Conservation (phyloP, 2,888 invertebrate genomes). For the Lottia scabra region DNA sequence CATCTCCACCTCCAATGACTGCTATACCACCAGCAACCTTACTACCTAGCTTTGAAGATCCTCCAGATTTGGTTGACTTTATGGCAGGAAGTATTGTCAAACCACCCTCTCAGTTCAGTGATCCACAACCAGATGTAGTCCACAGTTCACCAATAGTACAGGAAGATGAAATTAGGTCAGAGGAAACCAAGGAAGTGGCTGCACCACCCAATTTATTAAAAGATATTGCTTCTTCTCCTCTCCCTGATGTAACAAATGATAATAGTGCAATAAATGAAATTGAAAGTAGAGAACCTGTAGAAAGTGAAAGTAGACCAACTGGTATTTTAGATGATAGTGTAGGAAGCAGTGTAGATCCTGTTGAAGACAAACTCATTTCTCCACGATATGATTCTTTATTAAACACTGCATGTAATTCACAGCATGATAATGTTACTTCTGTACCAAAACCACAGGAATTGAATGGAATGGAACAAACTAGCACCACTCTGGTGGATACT, state of each 20-base stretch:
- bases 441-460: no score
- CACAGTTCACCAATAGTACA: background rate
- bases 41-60: background rate
- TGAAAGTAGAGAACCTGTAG: background rate
- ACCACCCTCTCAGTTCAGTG: background rate
- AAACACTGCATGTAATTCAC: background rate
- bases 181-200: background rate
- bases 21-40: background rate
- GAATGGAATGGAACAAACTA: no score
- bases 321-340: background rate
- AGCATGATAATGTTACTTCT: background rate
- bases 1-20: slow-evolving; percentile 4
- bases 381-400: background rate
- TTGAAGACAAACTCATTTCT: slow-evolving; percentile 1
- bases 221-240: background rate
- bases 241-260: background rate
- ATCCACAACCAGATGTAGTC: background rate
- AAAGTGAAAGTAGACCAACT: background rate
- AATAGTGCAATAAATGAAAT: background rate
- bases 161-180: background rate
- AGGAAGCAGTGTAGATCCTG: slow-evolving; percentile 9
- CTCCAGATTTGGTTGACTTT: slow-evolving; percentile 6
- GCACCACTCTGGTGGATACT: no score
- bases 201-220: background rate
- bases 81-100: background rate